Evolutionary conservation across 2,888 invertebrate species (phyloP).

Genomic region (Ochropacha duplaris): DNA sequence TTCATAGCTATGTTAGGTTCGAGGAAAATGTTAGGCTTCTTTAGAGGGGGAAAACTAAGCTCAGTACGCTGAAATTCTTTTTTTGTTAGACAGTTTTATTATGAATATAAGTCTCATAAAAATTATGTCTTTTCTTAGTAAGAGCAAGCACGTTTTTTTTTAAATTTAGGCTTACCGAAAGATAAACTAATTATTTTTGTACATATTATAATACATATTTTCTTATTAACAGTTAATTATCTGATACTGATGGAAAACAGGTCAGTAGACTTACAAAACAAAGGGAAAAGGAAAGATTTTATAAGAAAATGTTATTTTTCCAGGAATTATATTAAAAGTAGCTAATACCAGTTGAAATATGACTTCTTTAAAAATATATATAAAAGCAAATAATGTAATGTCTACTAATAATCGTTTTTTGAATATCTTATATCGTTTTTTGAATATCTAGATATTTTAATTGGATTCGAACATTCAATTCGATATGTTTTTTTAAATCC

Average conservation of each 20-base stretch:
- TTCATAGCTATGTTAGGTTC: too few species aligned
- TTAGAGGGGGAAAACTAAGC: too few species aligned
- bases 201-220: not conserved
- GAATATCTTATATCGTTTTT: not conserved
- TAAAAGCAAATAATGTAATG: not conserved
- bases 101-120: too few species aligned
- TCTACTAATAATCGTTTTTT: not conserved
- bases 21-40: too few species aligned
- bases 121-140: too few species aligned
- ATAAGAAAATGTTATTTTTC: not conserved
- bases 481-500: not conserved
- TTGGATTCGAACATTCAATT: too few species aligned
- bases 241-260: not conserved
- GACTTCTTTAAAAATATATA: not conserved
- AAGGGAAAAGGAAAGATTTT: not conserved
- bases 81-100: too few species aligned
- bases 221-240: not conserved
- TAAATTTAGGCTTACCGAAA: too few species aligned
- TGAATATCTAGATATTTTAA: too few species aligned
- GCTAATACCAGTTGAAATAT: not conserved
- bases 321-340: not conserved
- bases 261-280: not conserved
- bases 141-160: too few species aligned
- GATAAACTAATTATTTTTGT: too few species aligned
- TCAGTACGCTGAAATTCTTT: too few species aligned